Base-by-base conservation (phyloP, 23 tunicate species). In the Diplosoma virens region DNA sequence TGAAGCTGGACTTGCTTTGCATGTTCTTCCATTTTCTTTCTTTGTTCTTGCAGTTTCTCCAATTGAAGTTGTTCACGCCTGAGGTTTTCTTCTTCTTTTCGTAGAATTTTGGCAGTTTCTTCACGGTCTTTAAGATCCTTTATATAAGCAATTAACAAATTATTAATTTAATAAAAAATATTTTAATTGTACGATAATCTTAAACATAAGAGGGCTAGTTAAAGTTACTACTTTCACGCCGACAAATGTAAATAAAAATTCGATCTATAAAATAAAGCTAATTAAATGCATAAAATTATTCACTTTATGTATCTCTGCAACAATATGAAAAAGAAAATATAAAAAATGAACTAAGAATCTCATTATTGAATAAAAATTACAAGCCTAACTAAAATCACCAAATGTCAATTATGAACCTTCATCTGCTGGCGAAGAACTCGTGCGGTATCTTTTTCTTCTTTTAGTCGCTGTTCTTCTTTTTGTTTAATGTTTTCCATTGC, bases 381-480 rank as follows among this genome's bases (percentile, higher is more conserved):
- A n/a, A n/a, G n/a, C n/a, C n/a, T n/a, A n/a, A n/a, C n/a, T n/a
- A n/a, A n/a, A n/a, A 41, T 9, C 50, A 9, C 50, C 14, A 41
- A 41, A 41, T 7, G 14, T 58, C 20, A n/a, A n/a, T 4, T 16
- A 64, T 4, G 7, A 2, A 83, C 88, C 75, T 66, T 46, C 82
- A 90, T 90, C 67, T 90, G 97, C 35, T 84, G 70, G 52, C 71
- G 66, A 24, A 90, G 54, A 9, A 84, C 58, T 59, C 80, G 68
- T 20, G 87, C 90, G 37, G 92, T 65, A 67, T 84, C 90, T 34
- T 72, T 84, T 80, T 90, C 97, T 45, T 82, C 82, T 45, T 66
- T 66, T 17, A 53, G 17, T 75, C 80, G 52, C 33, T 73, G 69
- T 26, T 84, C 82, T 75, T 90, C 97, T 46, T 74, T 79, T 70